phyloP scores from a whole-genome alignment of 2,888 invertebrate species.

The Drosophila hamatofila region DNA sequence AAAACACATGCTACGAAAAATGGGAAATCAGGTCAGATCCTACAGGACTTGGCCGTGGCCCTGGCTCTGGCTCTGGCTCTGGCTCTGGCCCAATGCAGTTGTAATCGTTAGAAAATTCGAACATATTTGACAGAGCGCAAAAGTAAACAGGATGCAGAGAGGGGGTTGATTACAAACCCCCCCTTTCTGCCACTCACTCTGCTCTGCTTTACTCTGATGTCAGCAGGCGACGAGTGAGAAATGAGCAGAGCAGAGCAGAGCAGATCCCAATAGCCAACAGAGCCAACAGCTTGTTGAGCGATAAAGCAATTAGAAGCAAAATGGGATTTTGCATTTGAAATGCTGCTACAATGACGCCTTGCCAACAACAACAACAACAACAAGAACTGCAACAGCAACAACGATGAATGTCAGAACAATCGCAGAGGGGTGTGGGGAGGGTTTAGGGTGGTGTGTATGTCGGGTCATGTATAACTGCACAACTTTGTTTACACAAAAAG shows the following conservation, averaged over 20 bases:
- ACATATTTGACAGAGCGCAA: constrained; percentile 83
- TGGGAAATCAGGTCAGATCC: constrained; percentile 75
- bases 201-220: constrained; percentile 43
- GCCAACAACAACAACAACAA: constrained; percentile 28
- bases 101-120: constrained; percentile 82
- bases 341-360: constrained; percentile 65
- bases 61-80: constrained; percentile 16
- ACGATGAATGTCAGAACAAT: constrained; percentile 31
- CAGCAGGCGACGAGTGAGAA: constrained; percentile 69
- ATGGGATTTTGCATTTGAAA: constrained; percentile 81
- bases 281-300: constrained; percentile 82
- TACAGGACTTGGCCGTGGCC: constrained; percentile 19
- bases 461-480: constrained; percentile 39
- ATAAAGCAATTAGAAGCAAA: constrained; percentile 81
- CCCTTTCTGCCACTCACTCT: not conserved
- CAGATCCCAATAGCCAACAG: constrained; percentile 42
- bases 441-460: not conserved
- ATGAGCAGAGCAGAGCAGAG: constrained; percentile 56
- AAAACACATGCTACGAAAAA: constrained; percentile 82
- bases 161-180: constrained; percentile 31
- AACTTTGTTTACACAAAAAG: constrained; percentile 76
- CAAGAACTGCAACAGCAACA: constrained; percentile 28
- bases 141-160: constrained; percentile 72
- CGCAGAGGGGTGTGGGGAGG: not conserved
- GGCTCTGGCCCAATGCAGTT: constrained; percentile 61